Evolutionary conservation across 1,140 invertebrate genomes (phyloP).

Genomic region (Condylostylus longicornis): DNA sequence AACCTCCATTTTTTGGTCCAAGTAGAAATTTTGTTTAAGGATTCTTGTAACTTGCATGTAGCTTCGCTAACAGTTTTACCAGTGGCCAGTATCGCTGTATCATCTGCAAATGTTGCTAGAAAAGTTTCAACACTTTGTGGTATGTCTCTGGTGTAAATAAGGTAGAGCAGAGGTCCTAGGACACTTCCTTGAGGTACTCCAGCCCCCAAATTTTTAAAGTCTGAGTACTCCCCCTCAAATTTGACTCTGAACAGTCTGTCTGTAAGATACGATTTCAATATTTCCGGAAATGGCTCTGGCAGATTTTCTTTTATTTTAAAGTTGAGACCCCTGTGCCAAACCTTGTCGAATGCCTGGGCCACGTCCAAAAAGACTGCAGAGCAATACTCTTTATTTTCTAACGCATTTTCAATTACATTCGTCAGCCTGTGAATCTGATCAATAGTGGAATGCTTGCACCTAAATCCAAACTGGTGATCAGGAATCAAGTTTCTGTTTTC

Average conservation of each 20-base stretch:
- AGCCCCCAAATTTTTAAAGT: conserved; percentile 4
- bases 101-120: conserved; percentile 13
- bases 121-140: conserved; percentile 5
- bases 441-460: conserved; percentile 1
- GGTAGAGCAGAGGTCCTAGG: conserved; percentile 11
- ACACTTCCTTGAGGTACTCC: conserved; percentile 12
- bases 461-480: conserved; percentile 5
- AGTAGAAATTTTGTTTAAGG: too few relatives aligned
- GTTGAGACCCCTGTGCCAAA: too few relatives aligned
- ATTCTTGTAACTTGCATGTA: too few relatives aligned
- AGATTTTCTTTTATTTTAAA: too few relatives aligned
- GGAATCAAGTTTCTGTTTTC: conserved; percentile 1
- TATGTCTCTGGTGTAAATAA: conserved; percentile 12
- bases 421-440: conserved; percentile 3
- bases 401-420: conserved; percentile 1
- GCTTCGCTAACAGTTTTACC: too few relatives aligned
- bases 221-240: too few relatives aligned
- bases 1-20: too few relatives aligned
- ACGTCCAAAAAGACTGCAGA: conserved; percentile 2
- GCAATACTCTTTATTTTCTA: conserved; percentile 2
- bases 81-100: conserved; percentile 12
- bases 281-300: too few relatives aligned
- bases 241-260: too few relatives aligned
- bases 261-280: too few relatives aligned
- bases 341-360: too few relatives aligned